Evolutionary conservation across 2,797 vertebrate genomes (phyloP), one percentile per base, ranked within the genome.

Genomic region (Aulostomus chinensis): DNA sequence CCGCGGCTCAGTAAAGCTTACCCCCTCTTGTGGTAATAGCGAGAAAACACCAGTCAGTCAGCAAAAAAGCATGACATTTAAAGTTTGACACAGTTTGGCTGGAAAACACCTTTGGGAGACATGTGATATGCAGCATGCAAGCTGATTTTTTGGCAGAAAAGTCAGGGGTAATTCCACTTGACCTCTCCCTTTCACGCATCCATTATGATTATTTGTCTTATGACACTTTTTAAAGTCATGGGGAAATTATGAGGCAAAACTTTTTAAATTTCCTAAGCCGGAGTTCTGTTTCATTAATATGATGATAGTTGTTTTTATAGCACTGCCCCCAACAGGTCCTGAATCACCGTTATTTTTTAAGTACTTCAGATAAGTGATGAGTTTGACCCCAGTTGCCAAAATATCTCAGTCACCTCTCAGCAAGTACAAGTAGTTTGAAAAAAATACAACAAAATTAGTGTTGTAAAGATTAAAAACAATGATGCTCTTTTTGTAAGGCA

Each of bases 21-120:
- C 84, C 71, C 87, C 81, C 84, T 78, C 85, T 87, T 74, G 84
- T 84, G 85, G 85, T 49, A 66, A 66, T 60, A 65, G 24, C 9
- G 57, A 56, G 75, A 73, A 82, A 80, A 68, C 69, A 76, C 62
- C 50, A 36, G 48, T 9, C 54, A 57, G 49, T 68, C 58, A 9
- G 13, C 38, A 34, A 39, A 11, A 5, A 28, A 21, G 21, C 31
- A 4, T 55, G 40, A 37, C 33, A 39, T 53, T 66, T 41, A 34
- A 15, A 54, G 51, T 66, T 49, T 70, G 68, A 73, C 60, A 58
- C 52, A 31, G 51, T 73, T 50, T 37, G 34, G 31, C 38, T 74
- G 82, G 84, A 84, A 88, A 88, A 81, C 77, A 86, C 76, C 79
- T 73, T 39, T 20, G 11, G 59, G 26, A 34, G 35, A 39, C 73